Percentiles rank a stretch among this genome's conserved stretches.
Conservation (phyloP, 2,888 invertebrate species). For the Adelognathus sp. region DNA sequence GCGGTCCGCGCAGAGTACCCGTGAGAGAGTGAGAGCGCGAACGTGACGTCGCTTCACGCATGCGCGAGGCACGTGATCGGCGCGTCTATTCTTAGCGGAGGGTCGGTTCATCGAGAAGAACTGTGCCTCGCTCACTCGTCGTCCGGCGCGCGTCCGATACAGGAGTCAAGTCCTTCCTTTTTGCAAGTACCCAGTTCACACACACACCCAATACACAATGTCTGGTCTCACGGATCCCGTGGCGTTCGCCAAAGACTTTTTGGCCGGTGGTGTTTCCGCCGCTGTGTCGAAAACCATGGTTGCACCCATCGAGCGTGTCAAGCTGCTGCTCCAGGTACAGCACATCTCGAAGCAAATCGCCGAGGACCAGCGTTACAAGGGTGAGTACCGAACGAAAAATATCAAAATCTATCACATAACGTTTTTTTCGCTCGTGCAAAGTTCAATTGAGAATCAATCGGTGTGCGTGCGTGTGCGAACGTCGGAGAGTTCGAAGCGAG, state of each 20-base stretch:
- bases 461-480: background rate
- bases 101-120: conserved; percentile 73
- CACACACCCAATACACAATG: conserved; percentile 72
- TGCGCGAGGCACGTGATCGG: conserved; percentile 75
- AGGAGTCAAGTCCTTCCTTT: conserved; percentile 76
- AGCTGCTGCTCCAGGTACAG: conserved; percentile 96
- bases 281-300: conserved; percentile 97
- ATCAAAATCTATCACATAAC: background rate
- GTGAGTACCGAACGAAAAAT: conserved; percentile 80
- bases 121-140: conserved; percentile 81
- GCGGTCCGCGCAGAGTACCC: conserved; percentile 55
- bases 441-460: background rate
- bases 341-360: conserved; percentile 95
- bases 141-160: conserved; percentile 83
- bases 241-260: conserved; percentile 94
- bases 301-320: conserved; percentile 97
- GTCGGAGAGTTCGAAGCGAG: conserved; percentile 16
- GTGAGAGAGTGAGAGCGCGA: conserved; percentile 40
- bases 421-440: background rate
- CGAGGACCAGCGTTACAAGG: conserved; percentile 94
- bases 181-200: conserved; percentile 72
- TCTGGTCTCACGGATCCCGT: conserved; percentile 87
- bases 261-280: conserved; percentile 95
- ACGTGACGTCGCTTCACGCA: too few species aligned
- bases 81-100: conserved; percentile 80